phyloP scores from a whole-genome alignment of 2,888 invertebrate species.

The Hemicrepidius hirtus region DNA sequence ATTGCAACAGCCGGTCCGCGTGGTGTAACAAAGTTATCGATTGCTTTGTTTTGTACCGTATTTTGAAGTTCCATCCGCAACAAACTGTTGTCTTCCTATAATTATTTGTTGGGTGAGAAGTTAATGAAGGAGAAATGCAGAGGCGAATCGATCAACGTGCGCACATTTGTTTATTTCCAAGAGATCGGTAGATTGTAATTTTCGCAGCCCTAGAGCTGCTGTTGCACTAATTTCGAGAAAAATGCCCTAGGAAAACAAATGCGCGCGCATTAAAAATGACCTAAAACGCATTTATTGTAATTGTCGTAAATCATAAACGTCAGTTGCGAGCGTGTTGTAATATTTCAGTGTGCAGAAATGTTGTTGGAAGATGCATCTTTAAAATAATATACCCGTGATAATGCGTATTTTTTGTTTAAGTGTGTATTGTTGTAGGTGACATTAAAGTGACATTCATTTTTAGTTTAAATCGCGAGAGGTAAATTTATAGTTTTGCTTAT shows the following conservation, averaged over 20 bases:
- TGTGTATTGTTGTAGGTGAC: constrained; percentile 44
- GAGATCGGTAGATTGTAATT: constrained; percentile 12
- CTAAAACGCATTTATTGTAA: constrained; percentile 15
- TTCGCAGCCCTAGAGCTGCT: constrained; percentile 10
- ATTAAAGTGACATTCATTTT: constrained; percentile 33
- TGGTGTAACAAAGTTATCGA: not conserved
- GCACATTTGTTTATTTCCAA: constrained; percentile 37
- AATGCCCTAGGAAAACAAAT: constrained; percentile 30
- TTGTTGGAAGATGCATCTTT: not conserved
- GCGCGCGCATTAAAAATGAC: constrained; percentile 31
- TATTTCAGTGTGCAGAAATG: constrained; percentile 6
- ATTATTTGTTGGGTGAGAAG: constrained; percentile 32
- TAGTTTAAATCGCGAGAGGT: constrained; percentile 20
- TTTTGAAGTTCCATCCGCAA: not conserved
- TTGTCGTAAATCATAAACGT: too few species aligned
- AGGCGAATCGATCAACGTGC: constrained; percentile 24
- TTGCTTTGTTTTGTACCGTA: not conserved
- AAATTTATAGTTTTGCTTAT: constrained; percentile 24
- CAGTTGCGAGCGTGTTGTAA: too few species aligned
- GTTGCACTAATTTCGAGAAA: constrained; percentile 7
- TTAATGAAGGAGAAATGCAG: constrained; percentile 27
- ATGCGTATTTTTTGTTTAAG: constrained; percentile 40
- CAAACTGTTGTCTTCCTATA: not conserved
- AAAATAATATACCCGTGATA: constrained; percentile 23
- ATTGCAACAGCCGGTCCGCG: not conserved